Evolutionary conservation across 2,888 invertebrate species (phyloP).

Genomic region (Boloria selene): DNA sequence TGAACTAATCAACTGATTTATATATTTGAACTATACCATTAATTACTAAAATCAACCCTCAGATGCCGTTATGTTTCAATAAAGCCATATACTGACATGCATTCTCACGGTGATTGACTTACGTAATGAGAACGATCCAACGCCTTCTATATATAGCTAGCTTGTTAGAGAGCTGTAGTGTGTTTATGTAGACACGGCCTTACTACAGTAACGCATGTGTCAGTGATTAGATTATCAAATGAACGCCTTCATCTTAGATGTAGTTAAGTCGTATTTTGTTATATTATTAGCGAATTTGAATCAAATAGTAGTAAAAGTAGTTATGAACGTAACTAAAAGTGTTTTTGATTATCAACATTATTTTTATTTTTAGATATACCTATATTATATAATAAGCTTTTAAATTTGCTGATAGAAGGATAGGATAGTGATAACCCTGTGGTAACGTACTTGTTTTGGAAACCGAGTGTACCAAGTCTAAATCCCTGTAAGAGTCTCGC

Average conservation of each 20-base stretch:
- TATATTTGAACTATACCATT: conserved; percentile 8
- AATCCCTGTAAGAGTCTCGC: too few species aligned
- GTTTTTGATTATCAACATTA: too few species aligned
- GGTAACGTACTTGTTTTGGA: too few species aligned
- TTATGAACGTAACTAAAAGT: too few species aligned
- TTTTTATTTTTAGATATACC: too few species aligned
- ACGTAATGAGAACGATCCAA: conserved; percentile 53
- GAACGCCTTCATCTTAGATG: conserved; percentile 22
- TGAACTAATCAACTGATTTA: conserved; percentile 1
- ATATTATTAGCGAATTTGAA: not conserved
- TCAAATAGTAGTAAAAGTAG: not conserved
- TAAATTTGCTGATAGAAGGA: too few species aligned
- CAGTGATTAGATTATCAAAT: conserved; percentile 32
- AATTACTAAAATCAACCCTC: conserved; percentile 19
- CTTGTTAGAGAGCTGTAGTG: conserved; percentile 29
- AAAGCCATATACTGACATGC: conserved; percentile 41
- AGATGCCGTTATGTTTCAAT: conserved; percentile 33
- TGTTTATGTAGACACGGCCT: conserved; percentile 23
- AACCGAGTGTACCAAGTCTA: too few species aligned
- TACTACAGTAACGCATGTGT: conserved; percentile 26
- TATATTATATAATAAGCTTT: too few species aligned
- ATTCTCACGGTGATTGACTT: conserved; percentile 56
- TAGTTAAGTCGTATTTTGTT: not conserved
- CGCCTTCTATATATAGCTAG: conserved; percentile 26
- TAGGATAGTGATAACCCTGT: too few species aligned